Evolutionary conservation across 2,113 vertebrate genomes (phyloP), one percentile per base, ranked within the genome.

Genomic region (Protobothrops mucrosquamatus): DNA sequence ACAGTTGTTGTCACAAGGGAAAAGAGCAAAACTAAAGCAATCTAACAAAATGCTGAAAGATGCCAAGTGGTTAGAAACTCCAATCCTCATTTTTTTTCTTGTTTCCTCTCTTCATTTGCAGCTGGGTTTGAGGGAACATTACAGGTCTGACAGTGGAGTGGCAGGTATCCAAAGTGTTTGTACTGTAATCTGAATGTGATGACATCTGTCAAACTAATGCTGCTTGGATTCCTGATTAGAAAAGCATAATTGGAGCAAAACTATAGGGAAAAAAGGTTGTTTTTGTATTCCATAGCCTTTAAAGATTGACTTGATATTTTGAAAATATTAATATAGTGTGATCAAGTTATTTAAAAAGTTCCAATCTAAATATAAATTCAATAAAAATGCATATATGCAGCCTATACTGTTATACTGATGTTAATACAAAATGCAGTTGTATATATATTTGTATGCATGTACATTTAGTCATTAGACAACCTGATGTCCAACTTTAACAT

Each of bases 181-280:
- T 94, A 94, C 92, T 23, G 11, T 94, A 94, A 93, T 87, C 1
- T 12, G 88, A 18, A 6, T 1, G 46, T 69, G 29, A 87, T 91
- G 91, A 81, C 91, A 8, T 87, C 91, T 94, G 95, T 96, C 96
- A 97, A 97, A 96, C 96, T 96, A 97, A 95, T 95, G 92, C 93
- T 95, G 94, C 94, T 91, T 95, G 95, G 90, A 94, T 96, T 92
- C 95, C 96, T 96, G 96, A 96, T 95, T 96, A 95, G 93, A 94
- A 57, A 91, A 92, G 69, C 94, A 94, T 96, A 97, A 97, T 94
- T 96, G 95, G 95, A 85, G 39, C 29, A 93, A 89, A 81, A 43
- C 96, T 95, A 95, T 91, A 92, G 54, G 96, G 95, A 95, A 95
- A 12, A 96, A 94, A 89, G 93, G 93, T 94, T 87, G 23, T 18